Conservation (phyloP, 2,113 vertebrate genomes). For the Crypturellus undulatus region DNA sequence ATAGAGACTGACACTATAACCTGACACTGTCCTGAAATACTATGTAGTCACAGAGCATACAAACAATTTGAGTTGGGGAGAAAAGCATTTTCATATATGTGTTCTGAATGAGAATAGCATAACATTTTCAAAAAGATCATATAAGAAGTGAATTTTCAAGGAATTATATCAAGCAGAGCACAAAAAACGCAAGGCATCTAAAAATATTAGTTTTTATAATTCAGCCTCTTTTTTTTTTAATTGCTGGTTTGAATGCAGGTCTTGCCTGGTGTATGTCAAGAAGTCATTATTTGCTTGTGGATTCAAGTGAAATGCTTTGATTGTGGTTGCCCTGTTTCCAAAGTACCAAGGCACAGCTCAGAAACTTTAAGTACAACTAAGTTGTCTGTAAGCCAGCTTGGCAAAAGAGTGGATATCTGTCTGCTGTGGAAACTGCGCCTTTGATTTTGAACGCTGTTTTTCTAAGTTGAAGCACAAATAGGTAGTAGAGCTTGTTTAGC, state of each 20-base stretch:
- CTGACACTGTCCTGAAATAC: background rate
- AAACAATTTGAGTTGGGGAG: fast-evolving
- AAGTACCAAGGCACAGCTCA: background rate
- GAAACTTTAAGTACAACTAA: background rate
- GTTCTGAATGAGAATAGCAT: background rate
- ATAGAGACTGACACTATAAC: background rate
- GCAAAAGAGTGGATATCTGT: background rate
- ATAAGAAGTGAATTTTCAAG: background rate
- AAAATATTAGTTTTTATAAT: background rate
- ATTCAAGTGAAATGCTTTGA: background rate
- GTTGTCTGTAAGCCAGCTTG: background rate
- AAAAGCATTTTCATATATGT: background rate
- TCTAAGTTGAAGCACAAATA: background rate
- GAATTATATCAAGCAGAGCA: background rate
- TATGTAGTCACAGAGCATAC: background rate
- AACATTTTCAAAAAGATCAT: background rate
- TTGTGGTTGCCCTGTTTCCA: background rate
- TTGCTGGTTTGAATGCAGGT: background rate
- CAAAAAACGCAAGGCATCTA: background rate
- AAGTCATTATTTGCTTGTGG: background rate
- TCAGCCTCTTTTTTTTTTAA: background rate
- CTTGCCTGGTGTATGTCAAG: background rate
- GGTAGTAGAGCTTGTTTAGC: background rate
- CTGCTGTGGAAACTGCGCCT: background rate
- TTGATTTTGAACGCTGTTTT: background rate